Conservation (phyloP, 1,140 invertebrate genomes). For the Sminthurinus signatus region DNA sequence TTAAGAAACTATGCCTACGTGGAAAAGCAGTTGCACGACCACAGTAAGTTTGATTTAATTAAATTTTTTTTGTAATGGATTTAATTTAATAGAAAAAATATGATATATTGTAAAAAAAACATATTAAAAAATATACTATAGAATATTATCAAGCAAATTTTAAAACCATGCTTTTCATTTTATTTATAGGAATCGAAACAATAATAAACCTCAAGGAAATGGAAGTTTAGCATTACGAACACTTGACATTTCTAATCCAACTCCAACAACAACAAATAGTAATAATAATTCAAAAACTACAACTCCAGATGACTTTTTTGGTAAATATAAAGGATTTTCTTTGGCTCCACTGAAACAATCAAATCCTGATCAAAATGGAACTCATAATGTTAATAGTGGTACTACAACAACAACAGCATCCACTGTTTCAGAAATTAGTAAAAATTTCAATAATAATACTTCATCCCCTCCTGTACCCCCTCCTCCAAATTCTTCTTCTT, state of each 20-base stretch:
- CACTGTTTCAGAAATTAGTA: neutral
- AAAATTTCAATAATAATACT: neutral
- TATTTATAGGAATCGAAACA: slow-evolving; percentile 7
- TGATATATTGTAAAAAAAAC: neutral
- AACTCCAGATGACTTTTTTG: slow-evolving; percentile 61
- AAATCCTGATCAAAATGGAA: slow-evolving; percentile 18
- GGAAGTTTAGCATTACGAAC: slow-evolving; percentile 9
- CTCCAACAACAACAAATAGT: slow-evolving; percentile 51
- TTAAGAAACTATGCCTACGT: slow-evolving; percentile 52
- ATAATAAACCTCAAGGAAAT: slow-evolving; percentile 23
- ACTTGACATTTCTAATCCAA: slow-evolving; percentile 26
- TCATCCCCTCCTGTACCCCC: slow-evolving; percentile 33
- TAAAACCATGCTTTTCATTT: neutral
- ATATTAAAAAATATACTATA: no score
- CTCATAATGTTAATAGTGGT: neutral
- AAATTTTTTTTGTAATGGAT: neutral
- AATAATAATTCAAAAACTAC: slow-evolving; percentile 25
- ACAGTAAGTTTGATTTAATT: slow-evolving; percentile 14
- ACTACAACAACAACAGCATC: slow-evolving; percentile 2
- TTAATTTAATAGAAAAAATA: neutral
- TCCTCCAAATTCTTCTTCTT: no score
- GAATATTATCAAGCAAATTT: no score
- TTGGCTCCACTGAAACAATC: slow-evolving; percentile 50
- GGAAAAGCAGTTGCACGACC: slow-evolving; percentile 18
- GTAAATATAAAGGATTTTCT: slow-evolving; percentile 74